Evolutionary conservation across 2,797 vertebrate species (phyloP).

Genomic region (Dermochelys coriacea): DNA sequence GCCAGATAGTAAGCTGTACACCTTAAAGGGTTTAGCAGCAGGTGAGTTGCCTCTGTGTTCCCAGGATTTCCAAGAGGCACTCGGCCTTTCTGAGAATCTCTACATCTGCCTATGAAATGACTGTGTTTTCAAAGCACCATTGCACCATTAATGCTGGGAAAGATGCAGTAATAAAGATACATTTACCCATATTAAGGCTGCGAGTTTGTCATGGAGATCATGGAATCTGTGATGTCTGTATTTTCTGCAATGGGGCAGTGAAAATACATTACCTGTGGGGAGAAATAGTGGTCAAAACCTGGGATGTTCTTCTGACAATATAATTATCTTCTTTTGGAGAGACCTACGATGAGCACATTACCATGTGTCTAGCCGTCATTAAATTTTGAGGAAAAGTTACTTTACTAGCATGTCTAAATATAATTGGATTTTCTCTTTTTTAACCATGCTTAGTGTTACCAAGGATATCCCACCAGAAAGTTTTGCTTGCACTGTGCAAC

Average conservation of each 20-base stretch:
- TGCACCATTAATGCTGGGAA: background rate
- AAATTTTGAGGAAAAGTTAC: background rate
- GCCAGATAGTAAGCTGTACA: background rate
- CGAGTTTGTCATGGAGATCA: no score
- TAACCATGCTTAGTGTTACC: fast-evolving
- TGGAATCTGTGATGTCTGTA: no score
- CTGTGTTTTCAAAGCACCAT: background rate
- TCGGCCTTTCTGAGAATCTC: background rate
- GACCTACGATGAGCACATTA: background rate
- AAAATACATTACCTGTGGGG: background rate
- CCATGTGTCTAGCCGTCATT: fast-evolving
- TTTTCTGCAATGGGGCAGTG: background rate
- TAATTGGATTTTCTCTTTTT: background rate
- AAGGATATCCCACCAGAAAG: background rate
- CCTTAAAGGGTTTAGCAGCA: background rate
- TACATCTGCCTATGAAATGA: background rate
- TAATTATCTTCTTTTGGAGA: background rate
- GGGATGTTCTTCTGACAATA: background rate
- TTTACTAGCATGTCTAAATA: background rate
- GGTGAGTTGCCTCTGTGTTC: background rate
- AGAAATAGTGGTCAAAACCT: background rate
- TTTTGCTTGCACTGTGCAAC: background rate
- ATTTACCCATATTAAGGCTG: background rate
- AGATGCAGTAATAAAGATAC: background rate
- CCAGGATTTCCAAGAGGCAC: background rate